Evolutionary conservation across 2,113 vertebrate genomes (phyloP).

Genomic region (Festucalex cinctus): DNA sequence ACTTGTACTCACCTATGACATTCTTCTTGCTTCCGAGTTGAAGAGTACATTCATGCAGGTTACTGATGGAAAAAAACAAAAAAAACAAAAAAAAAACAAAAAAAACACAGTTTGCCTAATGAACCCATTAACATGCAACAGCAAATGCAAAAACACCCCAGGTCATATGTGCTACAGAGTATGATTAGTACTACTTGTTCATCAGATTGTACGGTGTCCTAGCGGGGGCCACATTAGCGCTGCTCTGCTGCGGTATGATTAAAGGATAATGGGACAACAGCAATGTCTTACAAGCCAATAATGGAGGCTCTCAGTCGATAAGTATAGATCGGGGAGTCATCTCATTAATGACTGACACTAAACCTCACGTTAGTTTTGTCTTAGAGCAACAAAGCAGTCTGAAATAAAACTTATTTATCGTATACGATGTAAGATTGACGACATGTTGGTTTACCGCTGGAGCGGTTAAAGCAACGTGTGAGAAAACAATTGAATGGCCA

Average conservation of each 20-base stretch:
- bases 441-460: not conserved
- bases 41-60: constrained; percentile 5
- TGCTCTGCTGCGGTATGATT: constrained; percentile 53
- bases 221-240: constrained; percentile 18
- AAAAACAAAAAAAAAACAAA: constrained; percentile 43
- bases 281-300: constrained; percentile 70
- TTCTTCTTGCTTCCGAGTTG: not conserved
- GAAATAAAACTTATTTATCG: constrained; percentile 1
- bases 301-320: constrained; percentile 56
- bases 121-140: constrained; percentile 39
- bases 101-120: constrained; percentile 35
- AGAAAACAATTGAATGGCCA: not conserved
- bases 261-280: constrained; percentile 63
- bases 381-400: constrained; percentile 27
- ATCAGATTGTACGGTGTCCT: constrained; percentile 24
- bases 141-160: constrained; percentile 20
- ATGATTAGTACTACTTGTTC: constrained; percentile 28
- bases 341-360: constrained; percentile 52
- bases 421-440: not conserved
- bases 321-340: constrained; percentile 60
- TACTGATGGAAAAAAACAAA: too few relatives aligned
- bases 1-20: not conserved
- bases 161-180: constrained; percentile 23
- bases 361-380: constrained; percentile 35
- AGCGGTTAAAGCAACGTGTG: not conserved